A percentile compares a stretch with the other conserved stretches of the same genome.
These are phyloP conservation scores for Fulmarus glacialis DNA, from an alignment of 2,113 vertebrate species.

Conservation along the genomic window DNA sequence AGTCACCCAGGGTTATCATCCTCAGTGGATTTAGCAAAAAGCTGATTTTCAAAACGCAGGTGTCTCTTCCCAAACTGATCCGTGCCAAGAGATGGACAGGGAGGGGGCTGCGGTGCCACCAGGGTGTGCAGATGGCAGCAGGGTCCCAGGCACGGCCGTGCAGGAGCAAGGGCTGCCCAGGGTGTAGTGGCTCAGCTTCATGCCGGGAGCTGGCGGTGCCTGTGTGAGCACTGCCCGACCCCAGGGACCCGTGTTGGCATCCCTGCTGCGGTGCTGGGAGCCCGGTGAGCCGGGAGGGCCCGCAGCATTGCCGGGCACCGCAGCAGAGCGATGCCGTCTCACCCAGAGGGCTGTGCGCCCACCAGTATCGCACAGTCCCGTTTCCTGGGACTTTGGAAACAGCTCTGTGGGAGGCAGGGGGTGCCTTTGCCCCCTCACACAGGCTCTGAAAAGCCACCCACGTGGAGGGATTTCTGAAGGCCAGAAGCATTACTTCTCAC, in stretches of 20 bases:
- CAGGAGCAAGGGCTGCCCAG: background rate
- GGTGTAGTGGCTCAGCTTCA: accelerated
- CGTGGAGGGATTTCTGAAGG: background rate
- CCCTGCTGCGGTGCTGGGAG: background rate
- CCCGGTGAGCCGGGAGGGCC: background rate
- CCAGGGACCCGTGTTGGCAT: accelerated
- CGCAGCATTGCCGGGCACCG: background rate
- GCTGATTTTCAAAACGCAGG: background rate
- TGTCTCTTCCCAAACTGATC: background rate
- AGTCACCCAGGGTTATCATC: background rate
- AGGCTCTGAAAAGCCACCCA: background rate
- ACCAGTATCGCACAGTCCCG: accelerated
- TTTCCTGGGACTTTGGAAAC: background rate
- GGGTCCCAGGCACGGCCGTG: accelerated
- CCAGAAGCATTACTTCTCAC: accelerated
- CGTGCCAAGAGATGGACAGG: accelerated
- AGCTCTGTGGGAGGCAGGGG: background rate
- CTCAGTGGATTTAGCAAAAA: background rate
- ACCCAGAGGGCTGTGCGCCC: background rate
- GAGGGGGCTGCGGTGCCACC: accelerated
- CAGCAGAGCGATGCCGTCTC: background rate
- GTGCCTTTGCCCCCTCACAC: accelerated
- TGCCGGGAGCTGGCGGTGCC: background rate
- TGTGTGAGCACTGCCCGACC: background rate
- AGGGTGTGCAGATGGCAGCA: accelerated